Base-by-base conservation (phyloP, 2,113 vertebrate genomes). In the Psittacula cyanocephala region DNA sequence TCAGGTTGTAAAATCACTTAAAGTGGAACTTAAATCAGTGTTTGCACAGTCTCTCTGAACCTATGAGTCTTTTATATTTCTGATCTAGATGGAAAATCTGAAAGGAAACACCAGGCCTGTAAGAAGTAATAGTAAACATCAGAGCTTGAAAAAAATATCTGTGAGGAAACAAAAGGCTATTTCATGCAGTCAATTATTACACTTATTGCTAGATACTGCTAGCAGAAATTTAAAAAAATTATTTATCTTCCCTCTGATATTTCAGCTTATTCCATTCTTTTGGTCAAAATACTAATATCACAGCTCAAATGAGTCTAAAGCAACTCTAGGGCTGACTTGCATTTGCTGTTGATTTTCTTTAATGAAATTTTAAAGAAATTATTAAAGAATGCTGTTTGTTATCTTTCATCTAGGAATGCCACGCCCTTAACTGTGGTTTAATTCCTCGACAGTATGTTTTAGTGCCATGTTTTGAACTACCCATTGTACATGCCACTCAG, bases 91-190 rank as follows among this genome's bases (percentile, higher is more conserved):
- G 77, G 63, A 95, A 72, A 95, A 67, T 86, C 92, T 95, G 86
- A 97, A 97, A 97, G 75, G 46, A 80, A 95, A 88, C 78, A 86
- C 43, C 43, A 57, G 47, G 28, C 13, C 52, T 94, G 37, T 62
- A 78, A 84, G 64, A 94, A 94, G 57, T 92, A 91, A 77, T 37
- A 88, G 88, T 75, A 47, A 81, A 70, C 78, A 91, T 23, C 53
- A 93, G 63, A 86, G 83, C 93, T 68, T 95, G 25, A 80, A 92
- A 97, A 97, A 95, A 76, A 43, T 85, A 84, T 70, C 41, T 92
- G 24, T 57, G 35, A 81, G 49, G 80, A 97, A 85, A 49, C 62
- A 93, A 89, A 77, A 81, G 20, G 17, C 74, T 18, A 57, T 75
- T 95, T 93, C 64, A 95, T 74, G 82, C 69, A 65, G 29, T 69